Percentiles rank a stretch among this genome's conserved stretches.
Evolutionary conservation across 2,113 vertebrate species (phyloP).

Genomic region (Cariama cristata): DNA sequence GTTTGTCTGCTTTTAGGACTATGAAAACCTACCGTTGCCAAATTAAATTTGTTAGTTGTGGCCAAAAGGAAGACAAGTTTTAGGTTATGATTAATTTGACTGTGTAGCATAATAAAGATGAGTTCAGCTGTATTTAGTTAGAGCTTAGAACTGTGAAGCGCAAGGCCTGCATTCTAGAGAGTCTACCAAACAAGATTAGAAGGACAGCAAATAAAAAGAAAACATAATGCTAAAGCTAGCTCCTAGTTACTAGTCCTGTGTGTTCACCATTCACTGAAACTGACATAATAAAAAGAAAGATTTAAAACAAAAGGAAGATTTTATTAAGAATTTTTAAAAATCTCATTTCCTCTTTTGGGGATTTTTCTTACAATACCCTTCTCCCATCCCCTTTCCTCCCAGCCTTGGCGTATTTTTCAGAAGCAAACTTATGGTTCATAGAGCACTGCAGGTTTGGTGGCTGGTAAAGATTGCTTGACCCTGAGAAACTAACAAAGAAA

Average conservation of each 20-base stretch:
- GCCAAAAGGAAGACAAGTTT: background rate
- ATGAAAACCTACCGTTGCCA: background rate
- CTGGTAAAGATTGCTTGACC: background rate
- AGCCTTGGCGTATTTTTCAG: background rate
- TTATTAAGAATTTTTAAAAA: background rate
- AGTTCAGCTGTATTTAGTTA: background rate
- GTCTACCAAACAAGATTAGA: background rate
- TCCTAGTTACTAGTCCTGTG: background rate
- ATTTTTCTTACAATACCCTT: background rate
- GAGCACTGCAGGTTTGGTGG: background rate
- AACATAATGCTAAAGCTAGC: background rate
- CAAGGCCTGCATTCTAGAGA: background rate
- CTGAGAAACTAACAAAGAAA: background rate
- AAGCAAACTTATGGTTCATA: background rate
- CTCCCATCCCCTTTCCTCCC: accelerated
- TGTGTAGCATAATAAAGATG: background rate
- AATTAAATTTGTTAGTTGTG: background rate
- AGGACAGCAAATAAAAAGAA: background rate
- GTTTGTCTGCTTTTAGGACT: background rate
- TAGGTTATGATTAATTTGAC: background rate
- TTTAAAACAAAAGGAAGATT: background rate
- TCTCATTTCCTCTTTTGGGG: background rate
- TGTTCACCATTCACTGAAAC: background rate
- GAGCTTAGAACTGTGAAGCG: background rate
- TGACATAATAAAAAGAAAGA: background rate